phyloP scores from a whole-genome alignment of 53 echinoderm and acorn worm species.

The Patiria pectinifera region DNA sequence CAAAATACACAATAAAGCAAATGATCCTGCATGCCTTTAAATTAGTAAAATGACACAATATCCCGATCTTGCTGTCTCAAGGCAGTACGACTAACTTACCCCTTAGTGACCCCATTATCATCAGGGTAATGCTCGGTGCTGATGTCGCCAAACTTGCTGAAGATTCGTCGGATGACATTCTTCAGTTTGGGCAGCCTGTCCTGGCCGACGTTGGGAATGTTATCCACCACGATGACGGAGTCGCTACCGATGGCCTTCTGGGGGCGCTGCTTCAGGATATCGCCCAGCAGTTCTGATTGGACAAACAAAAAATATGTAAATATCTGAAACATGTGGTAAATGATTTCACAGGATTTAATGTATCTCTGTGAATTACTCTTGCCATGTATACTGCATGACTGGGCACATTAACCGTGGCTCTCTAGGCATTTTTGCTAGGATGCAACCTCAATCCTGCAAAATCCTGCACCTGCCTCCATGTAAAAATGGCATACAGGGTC shows the following conservation, averaged over 20 bases:
- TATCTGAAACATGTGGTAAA: not conserved
- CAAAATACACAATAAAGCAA: no score
- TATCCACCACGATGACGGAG: slow-evolving; percentile 94
- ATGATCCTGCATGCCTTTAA: no score
- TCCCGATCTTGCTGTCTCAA: no score
- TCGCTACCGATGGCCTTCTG: slow-evolving; percentile 94
- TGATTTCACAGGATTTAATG: no score
- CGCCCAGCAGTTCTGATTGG: slow-evolving; percentile 82
- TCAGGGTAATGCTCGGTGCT: slow-evolving; percentile 95
- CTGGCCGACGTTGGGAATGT: slow-evolving; percentile 80
- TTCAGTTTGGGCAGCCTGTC: slow-evolving; percentile 90
- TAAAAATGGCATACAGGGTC: no score
- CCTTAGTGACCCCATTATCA: slow-evolving; percentile 88
- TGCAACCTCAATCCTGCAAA: no score
- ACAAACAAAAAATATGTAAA: not conserved
- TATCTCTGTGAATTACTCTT: no score
- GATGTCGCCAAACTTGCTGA: slow-evolving; percentile 94
- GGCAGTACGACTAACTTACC: slow-evolving; percentile 57
- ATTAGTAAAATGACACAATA: no score
- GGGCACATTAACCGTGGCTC: no score
- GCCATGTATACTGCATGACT: no score
- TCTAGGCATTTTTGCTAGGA: no score
- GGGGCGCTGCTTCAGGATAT: slow-evolving; percentile 83
- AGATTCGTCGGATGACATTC: slow-evolving; percentile 92
- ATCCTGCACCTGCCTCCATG: no score